phyloP scores from a whole-genome alignment of 2,797 vertebrate genomes.

The Sebastiscus tertius region DNA sequence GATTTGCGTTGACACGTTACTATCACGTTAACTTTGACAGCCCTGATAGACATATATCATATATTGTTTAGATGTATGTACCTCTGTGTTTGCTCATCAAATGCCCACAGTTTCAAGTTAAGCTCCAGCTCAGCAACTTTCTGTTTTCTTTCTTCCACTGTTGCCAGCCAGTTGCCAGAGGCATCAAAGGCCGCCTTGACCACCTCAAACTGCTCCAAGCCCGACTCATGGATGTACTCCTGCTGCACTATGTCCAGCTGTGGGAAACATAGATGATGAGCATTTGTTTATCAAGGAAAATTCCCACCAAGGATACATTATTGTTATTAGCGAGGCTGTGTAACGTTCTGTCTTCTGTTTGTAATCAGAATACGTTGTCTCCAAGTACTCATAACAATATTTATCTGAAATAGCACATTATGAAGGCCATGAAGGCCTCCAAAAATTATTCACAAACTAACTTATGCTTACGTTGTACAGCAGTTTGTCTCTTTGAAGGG shows the following conservation, averaged over 20 bases:
- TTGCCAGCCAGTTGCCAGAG: conserved; percentile 89
- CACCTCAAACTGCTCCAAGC: conserved; percentile 89
- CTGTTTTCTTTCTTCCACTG: conserved; percentile 89
- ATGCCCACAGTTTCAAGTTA: conserved; percentile 91
- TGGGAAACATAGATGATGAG: not conserved
- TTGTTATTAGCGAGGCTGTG: not conserved
- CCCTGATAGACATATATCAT: no score
- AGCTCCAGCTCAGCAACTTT: conserved; percentile 83
- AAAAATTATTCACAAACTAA: not conserved
- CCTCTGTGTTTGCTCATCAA: conserved; percentile 89
- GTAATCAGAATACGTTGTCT: not conserved
- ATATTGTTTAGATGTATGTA: conserved; percentile 40
- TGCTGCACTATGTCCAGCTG: conserved; percentile 97
- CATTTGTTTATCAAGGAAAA: no score
- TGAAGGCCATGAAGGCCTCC: not conserved
- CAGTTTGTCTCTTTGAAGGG: conserved; percentile 91
- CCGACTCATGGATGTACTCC: conserved; percentile 89
- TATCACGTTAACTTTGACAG: no score
- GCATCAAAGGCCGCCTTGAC: conserved; percentile 85
- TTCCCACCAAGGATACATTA: not conserved
- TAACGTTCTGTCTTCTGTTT: not conserved
- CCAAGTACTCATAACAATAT: not conserved
- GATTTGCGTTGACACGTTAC: no score
- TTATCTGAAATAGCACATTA: not conserved
- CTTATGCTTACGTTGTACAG: conserved; percentile 90